Evolutionary conservation across 2,797 vertebrate genomes (phyloP).

Genomic region (Anguilla pacifica): DNA sequence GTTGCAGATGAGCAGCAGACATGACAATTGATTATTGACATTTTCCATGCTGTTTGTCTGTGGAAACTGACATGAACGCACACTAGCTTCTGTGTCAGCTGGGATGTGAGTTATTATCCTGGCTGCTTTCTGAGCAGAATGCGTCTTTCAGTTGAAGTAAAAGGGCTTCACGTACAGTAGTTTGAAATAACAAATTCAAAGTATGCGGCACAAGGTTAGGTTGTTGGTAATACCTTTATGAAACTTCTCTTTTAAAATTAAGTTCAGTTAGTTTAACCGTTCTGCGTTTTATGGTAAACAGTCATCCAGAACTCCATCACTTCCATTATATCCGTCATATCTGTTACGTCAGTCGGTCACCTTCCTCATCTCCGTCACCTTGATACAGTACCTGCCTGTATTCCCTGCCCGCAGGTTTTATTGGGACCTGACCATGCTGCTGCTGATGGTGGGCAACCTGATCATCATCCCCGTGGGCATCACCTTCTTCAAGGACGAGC

Average conservation of each 20-base stretch:
- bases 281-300: background rate
- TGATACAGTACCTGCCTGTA: background rate
- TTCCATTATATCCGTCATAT: background rate
- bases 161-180: background rate
- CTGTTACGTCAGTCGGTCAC: background rate
- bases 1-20: background rate
- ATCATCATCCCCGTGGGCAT: constrained; percentile 99
- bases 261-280: background rate
- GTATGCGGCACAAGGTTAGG: background rate
- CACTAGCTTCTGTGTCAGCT: background rate
- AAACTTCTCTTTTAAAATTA: background rate
- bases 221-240: background rate
- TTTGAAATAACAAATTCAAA: background rate
- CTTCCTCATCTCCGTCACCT: background rate
- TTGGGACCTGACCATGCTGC: constrained; percentile 98
- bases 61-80: background rate
- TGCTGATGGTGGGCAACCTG: constrained; percentile 98
- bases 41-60: background rate
- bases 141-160: background rate
- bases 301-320: background rate
- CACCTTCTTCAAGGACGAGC: constrained; percentile 99
- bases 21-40: background rate
- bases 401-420: constrained; percentile 83
- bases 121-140: background rate
- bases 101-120: background rate